Evolutionary conservation across 2,113 vertebrate genomes (phyloP), one percentile per base, ranked within the genome.

Genomic region (Rhinogobius similis): DNA sequence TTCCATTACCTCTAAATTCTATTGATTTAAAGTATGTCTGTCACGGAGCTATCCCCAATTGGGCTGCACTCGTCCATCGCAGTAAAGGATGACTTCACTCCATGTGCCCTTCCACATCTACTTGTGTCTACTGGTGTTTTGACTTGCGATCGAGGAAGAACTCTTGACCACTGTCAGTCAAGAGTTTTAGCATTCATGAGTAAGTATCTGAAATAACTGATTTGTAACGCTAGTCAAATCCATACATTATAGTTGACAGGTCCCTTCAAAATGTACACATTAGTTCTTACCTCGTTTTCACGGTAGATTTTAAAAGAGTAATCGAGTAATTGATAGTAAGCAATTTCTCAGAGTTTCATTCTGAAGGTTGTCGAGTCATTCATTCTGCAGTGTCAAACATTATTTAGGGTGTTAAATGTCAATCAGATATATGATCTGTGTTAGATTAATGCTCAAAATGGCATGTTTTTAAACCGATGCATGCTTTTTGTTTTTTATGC

Each of bases 61-160:
- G 58, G 29, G 29, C 58, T 10, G 29, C 58, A 10, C 58, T 61
- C 29, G 27, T 61, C 58, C 58, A 61, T n/a, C 9, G 27, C 58
- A 12, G 58, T 61, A 36, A 61, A 61, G 58, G 58, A 61, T 61
- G 58, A 61, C 58, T 61, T 61, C 29, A 61, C 58, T 61, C 29
- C 29, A n/a, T 21, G 58, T 12, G 18, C 29, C 27, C 29, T 38
- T 61, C 21, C 29, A 18, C 27, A 36, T 61, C 21, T 18, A 9
- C n/a, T n/a, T n/a, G n/a, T n/a, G n/a, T 32, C 58, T 61, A 29
- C 58, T 61, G 9, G 18, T 38, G 58, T 61, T 61, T 16, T 32
- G 56, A 59, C 56, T 32, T 59, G 56, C 36, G 29, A 18, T 32
- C 27, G 11, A 18, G 20, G 18, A 38, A 27, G 58, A 36, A 36